phyloP scores from a whole-genome alignment of 1,140 invertebrate species.

The Procambarus clarkii region DNA sequence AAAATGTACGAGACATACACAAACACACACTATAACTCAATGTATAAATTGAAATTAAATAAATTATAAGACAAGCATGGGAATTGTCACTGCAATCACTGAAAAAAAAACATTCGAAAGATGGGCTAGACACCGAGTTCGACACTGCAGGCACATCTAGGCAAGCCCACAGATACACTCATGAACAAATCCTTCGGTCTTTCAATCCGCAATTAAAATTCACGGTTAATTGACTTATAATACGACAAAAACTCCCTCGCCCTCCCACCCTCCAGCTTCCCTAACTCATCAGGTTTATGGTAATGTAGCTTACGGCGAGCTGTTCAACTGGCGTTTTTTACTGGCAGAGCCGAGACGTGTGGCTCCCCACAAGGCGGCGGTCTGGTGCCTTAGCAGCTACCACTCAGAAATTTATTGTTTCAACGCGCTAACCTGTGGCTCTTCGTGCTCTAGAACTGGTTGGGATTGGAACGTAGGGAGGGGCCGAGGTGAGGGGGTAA shows the following conservation, averaged over 20 bases:
- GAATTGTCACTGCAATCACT: too few relatives aligned
- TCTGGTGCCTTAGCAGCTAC: not conserved
- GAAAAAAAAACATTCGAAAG: too few relatives aligned
- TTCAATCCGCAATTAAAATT: conserved; percentile 3
- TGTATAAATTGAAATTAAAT: too few relatives aligned
- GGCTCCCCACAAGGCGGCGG: conserved; percentile 20
- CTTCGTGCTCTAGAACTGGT: not conserved
- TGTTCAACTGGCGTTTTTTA: conserved; percentile 33
- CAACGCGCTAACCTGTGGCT: not conserved
- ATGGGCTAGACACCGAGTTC: too few relatives aligned
- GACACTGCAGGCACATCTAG: too few relatives aligned
- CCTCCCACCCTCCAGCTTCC: not conserved
- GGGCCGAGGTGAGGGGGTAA: too few relatives aligned
- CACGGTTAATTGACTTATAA: conserved; percentile 51
- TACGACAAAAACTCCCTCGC: not conserved
- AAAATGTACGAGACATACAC: not conserved
- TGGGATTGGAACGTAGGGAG: too few relatives aligned
- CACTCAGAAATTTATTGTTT: not conserved
- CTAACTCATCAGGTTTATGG: conserved; percentile 24
- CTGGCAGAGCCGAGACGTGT: not conserved
- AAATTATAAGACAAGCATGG: too few relatives aligned
- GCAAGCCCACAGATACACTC: not conserved
- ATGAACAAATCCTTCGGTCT: not conserved
- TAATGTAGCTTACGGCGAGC: conserved; percentile 12
- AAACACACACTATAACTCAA: not conserved